Evolutionary conservation across 53 echinoderm and acorn worm genomes (phyloP), one percentile per base, ranked within the genome.

Genomic region (Echinometra lucunter): DNA sequence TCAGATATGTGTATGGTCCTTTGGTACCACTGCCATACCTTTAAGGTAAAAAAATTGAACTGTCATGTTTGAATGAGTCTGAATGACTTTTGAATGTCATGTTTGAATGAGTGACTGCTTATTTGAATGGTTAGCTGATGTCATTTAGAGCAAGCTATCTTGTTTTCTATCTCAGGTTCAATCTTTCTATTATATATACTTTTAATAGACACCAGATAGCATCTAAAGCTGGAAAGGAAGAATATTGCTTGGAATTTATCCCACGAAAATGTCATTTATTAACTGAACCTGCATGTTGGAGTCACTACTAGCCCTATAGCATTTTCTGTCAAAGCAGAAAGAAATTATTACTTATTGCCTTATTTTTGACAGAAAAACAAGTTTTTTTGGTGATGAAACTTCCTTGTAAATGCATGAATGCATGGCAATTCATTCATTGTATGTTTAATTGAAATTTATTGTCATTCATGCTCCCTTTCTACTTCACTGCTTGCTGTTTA

Each of bases 291-390:
- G 11, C 72, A 72, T 72, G 72, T 72, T 34, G 32, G 72, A 72
- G 32, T 72, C 35, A 72, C 30, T 35, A 32, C 35, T 72, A 34
- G 35, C 35, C 72, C 72, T 72, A 13, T 9, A 72, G 72, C 35
- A 12, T 11, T 72, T 32, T 16, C 72, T 72, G n/a, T 34, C 72
- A 72, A 13, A 34, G n/a, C 35, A 35, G 15, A 0, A 72, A 34
- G 35, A 13, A 72, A 32, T 34, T 35, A 32, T 35, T 35, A 32
- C 13, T 34, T 72, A 12, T 72, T 72, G 32, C 13, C 12, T 16
- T 35, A 72, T 72, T 72, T 35, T 72, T 72, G 32, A 72, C 2
- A 72, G 72, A 72, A 72, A 72, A 72, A 72, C 72, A 72, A 35
- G 35, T 72, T 32, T 72, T 34, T 13, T 34, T 72, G 15, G 3